Conservation (phyloP, 2,888 invertebrate species). For the Listrodromus nycthemerus region DNA sequence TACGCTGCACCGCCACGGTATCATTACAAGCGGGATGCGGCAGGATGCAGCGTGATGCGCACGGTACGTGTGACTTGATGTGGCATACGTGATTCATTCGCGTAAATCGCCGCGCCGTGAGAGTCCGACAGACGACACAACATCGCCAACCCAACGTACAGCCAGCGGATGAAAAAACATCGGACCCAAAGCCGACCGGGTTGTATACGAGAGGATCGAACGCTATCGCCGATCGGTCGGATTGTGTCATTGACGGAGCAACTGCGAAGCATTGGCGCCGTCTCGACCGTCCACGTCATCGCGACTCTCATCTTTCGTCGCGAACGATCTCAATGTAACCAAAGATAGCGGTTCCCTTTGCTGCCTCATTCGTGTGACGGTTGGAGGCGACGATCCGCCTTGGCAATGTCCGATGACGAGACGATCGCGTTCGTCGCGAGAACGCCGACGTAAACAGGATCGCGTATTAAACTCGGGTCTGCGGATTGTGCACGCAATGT, state of each 20-base stretch:
- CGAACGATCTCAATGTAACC: constrained; percentile 61
- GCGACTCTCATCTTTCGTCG: constrained; percentile 44
- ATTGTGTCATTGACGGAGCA: constrained; percentile 20
- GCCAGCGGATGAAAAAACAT: background rate
- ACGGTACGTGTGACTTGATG: constrained; percentile 43
- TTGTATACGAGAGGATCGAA: background rate
- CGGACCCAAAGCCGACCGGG: background rate
- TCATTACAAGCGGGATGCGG: background rate
- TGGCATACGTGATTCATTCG: constrained; percentile 60
- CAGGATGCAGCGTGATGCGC: no score
- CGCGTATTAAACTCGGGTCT: no score
- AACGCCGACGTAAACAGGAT: no score
- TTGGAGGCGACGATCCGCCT: background rate
- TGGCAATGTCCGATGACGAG: background rate
- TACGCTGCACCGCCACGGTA: background rate
- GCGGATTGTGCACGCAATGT: no score
- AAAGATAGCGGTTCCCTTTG: constrained; percentile 60
- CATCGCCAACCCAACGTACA: constrained; percentile 33
- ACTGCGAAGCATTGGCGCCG: background rate
- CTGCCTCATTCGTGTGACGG: background rate
- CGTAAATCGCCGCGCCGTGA: constrained; percentile 34
- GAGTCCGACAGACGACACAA: constrained; percentile 30
- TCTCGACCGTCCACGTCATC: constrained; percentile 42
- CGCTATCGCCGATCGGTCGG: constrained; percentile 16
- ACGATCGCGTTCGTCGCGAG: no score